Percentiles rank a stretch among this genome's conserved stretches.
Evolutionary conservation across 2,888 invertebrate species (phyloP).

Genomic region (Carcina quercana): DNA sequence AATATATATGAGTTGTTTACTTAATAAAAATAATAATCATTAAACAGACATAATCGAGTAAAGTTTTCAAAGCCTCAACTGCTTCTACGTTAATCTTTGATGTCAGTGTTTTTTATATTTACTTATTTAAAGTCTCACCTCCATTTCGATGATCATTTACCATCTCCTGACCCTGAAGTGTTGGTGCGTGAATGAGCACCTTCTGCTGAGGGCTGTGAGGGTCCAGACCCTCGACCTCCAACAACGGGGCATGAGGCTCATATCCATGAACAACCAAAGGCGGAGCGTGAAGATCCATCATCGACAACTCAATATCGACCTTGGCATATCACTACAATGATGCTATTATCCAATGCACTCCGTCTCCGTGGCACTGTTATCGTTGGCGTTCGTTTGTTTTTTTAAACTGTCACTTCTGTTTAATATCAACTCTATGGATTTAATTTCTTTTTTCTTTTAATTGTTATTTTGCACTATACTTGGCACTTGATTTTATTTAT

Average conservation of each 20-base stretch:
- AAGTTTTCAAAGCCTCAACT: not conserved
- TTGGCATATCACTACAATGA: slow-evolving; percentile 26
- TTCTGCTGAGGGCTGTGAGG: slow-evolving; percentile 69
- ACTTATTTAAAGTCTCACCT: slow-evolving; percentile 33
- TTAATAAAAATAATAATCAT: too few relatives aligned
- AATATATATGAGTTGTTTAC: too few relatives aligned
- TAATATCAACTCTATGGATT: slow-evolving; percentile 18
- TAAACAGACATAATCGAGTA: not conserved
- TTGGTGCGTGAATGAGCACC: slow-evolving; percentile 61
- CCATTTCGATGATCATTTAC: slow-evolving; percentile 63
- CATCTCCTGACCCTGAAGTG: slow-evolving; percentile 58
- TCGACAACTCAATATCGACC: too few relatives aligned
- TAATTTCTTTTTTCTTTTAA: slow-evolving; percentile 19
- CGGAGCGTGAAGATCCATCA: slow-evolving; percentile 66
- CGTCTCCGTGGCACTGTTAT: slow-evolving; percentile 13
- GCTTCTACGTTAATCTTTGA: not conserved
- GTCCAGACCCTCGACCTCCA: slow-evolving; percentile 64
- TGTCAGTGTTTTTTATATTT: not conserved
- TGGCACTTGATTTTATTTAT: slow-evolving; percentile 38
- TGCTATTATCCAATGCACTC: too few relatives aligned
- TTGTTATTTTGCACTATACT: slow-evolving; percentile 29
- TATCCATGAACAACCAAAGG: slow-evolving; percentile 61
- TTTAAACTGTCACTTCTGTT: slow-evolving; percentile 22
- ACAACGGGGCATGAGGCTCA: slow-evolving; percentile 59
- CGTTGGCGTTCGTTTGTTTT: slow-evolving; percentile 38